Base-by-base conservation (phyloP, 2,888 invertebrate species). In the Itoplectis maculator region DNA sequence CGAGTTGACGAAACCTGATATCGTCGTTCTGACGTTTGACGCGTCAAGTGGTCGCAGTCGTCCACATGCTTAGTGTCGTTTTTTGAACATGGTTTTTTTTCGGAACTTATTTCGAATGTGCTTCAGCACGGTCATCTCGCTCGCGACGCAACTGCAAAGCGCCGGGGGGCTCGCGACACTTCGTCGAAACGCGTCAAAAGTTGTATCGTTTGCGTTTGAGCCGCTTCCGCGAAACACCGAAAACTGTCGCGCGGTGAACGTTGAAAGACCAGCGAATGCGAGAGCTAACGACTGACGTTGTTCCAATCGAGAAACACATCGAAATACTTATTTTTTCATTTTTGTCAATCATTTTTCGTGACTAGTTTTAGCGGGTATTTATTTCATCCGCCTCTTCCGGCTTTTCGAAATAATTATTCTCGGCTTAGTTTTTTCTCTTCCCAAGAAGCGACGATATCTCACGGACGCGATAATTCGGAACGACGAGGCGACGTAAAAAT, bases 1-100 rank as follows among this genome's bases (percentile, higher is more conserved):
- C 74, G 45, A 70, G 69, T 70, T 70, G 63, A 75, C 59, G 72
- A 81, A 82, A 82, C 75, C 82, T 70, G 78, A 82, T 79, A 79
- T 79, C 42, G 40, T 82, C 79, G 79, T 78, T 78, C 82, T 82
- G 82, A 79, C 65, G 69, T 81, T 81, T 47, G 35, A 63, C 79
- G 49, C 59, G 77, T 54, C 49, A 20, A 51, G 54, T 69, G 65
- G 29, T 29, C 45, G 56, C 23, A 73, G 54, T 20, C 23, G 63
- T n/a, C 47, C 47, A 20, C 68, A n/a, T 49, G 42, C n/a, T n/a
- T n/a, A n/a, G n/a, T n/a, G n/a, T n/a, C n/a, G n/a, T n/a, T n/a
- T n/a, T n/a, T n/a, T n/a, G n/a, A n/a, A n/a, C n/a, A n/a, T 11
- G 15, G 20, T 9, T 15, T 59, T 59, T 59, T 35, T 35, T 35